A percentile compares a stretch with the other conserved stretches of the same genome.
These are phyloP conservation scores for Coregonus ussuriensis DNA, from an alignment of 2,797 vertebrate species.

Conservation along the genomic window DNA sequence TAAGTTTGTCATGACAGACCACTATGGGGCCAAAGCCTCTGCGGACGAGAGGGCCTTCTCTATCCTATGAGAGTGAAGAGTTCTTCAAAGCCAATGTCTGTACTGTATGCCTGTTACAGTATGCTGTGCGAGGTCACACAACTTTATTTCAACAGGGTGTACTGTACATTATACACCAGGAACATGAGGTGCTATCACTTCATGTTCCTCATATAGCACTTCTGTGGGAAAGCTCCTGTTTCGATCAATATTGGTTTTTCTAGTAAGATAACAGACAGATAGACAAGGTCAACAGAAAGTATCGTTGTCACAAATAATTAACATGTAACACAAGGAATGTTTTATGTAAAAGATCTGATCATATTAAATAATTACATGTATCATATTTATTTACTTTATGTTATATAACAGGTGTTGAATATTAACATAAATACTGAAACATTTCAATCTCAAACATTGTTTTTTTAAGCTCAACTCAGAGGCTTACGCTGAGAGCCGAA, in stretches of 20 bases:
- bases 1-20: too few species aligned
- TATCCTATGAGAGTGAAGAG: neutral
- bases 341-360: neutral
- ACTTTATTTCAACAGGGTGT: too few species aligned
- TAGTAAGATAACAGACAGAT: neutral
- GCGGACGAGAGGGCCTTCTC: too few species aligned
- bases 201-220: neutral
- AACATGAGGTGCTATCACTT: neutral
- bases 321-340: neutral
- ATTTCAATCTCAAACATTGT: neutral
- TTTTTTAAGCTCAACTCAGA: neutral
- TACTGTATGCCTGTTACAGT: neutral
- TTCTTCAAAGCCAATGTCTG: neutral
- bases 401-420: neutral
- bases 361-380: neutral
- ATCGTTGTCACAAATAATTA: neutral
- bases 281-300: neutral
- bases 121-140: too few species aligned
- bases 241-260: slow-evolving; percentile 21
- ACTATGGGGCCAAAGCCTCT: too few species aligned
- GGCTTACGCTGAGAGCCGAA: neutral
- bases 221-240: slow-evolving; percentile 14
- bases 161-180: too few species aligned
- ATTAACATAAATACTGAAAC: neutral
- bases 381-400: neutral